Base-by-base conservation (phyloP, 30 jellyfish, hydroid and myxozoan species). In the Catostylus mosaicus region DNA sequence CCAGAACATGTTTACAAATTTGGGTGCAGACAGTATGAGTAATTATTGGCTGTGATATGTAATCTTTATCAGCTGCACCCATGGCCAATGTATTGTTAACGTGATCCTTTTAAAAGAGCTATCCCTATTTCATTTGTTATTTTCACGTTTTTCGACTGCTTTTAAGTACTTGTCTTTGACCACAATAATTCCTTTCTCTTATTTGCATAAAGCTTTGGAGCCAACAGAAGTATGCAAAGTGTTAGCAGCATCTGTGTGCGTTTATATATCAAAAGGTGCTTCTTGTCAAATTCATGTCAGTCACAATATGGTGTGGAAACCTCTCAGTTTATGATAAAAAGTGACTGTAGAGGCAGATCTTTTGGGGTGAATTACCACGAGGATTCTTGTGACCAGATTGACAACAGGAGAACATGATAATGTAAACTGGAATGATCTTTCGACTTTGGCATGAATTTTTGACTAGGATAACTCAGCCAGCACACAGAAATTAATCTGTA, bases 61-160 rank as follows among this genome's bases (percentile, higher is more conserved):
- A 52, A 52, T 52, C 67, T n/a, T 26, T 52, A 20, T 52, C 67
- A 52, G 67, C 67, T 52, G 67, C 67, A 52, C 67, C 67, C 67
- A 52, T 52, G 29, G 30, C 67, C 29, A 52, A 52, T 52, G 67
- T 52, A 52, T 52, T 52, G 67, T 52, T 26, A 52, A 52, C 67
- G 7, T 52, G 67, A 52, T 52, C 67, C 67, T 4, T 52, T 52
- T 52, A 52, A 20, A 52, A 52, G 67, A 3, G 67, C 67, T 52
- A 52, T 52, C 23, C 23, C 67, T 26, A 52, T 7, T 52, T n/a
- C 67, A 52, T 52, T 52, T 52, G 67, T 52, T 52, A 52, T 52
- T 52, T n/a, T 52, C 67, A 20, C 30, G 30, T 52, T 26, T 52
- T 20, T 52, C 67, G 67, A 52, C 67, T 52, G 67, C 67, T 26